Conservation (phyloP, 2,888 invertebrate genomes). For the Disparrhopalites patrizii region DNA sequence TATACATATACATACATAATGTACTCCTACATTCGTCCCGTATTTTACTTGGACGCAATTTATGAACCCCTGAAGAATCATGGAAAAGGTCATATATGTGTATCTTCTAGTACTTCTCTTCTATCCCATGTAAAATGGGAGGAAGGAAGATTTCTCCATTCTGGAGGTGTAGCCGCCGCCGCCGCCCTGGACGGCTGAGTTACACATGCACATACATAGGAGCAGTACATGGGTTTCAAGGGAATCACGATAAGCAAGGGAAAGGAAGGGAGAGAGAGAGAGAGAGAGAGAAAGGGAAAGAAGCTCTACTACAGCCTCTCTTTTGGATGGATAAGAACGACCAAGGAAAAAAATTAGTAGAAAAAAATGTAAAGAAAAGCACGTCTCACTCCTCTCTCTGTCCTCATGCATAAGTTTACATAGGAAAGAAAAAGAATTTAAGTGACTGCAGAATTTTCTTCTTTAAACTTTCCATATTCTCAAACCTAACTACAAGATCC, state of each 20-base stretch:
- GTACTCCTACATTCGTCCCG: slow-evolving; percentile 12
- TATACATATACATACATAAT: no score
- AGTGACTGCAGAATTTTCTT: slow-evolving; percentile 7
- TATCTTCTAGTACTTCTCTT: no score
- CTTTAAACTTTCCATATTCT: no score
- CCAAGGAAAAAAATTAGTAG: not conserved
- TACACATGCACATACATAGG: not conserved
- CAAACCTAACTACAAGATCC: no score
- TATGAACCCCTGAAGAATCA: slow-evolving; percentile 4
- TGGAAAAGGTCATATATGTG: not conserved
- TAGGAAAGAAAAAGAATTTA: not conserved
- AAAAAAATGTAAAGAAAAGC: slow-evolving; percentile 6
- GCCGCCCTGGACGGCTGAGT: not conserved
- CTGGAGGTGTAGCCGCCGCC: not conserved
- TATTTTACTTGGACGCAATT: slow-evolving; percentile 1
- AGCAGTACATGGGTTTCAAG: not conserved
- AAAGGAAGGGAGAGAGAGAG: not conserved
- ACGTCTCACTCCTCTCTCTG: slow-evolving; percentile 9
- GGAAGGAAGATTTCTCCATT: no score
- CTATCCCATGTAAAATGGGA: no score
- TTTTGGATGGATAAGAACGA: not conserved
- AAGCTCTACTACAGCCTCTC: not conserved
- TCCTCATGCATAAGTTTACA: slow-evolving; percentile 10
- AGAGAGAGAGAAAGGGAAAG: not conserved
- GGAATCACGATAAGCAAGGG: not conserved